Percentiles rank a stretch among this genome's conserved stretches.
Evolutionary conservation across 2,797 vertebrate species (phyloP).

Genomic region (Cirrhinus mrigala): DNA sequence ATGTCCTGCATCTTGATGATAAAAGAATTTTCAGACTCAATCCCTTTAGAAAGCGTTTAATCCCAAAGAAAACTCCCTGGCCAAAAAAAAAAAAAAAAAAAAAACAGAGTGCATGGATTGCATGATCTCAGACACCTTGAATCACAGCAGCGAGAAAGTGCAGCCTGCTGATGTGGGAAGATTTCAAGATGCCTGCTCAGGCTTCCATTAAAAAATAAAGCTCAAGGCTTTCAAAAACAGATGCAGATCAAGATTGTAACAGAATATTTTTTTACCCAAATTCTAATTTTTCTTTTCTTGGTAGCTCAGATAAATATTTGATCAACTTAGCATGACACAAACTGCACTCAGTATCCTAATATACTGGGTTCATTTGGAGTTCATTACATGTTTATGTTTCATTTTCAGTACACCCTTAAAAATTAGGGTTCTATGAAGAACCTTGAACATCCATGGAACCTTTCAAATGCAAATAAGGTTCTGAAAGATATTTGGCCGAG

Average conservation of each 20-base stretch:
- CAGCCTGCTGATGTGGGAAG: slow-evolving; percentile 31
- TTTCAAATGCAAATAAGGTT: too few relatives aligned
- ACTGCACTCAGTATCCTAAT: neutral
- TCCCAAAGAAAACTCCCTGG: slow-evolving; percentile 51
- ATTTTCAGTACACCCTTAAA: too few relatives aligned
- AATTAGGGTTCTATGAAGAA: too few relatives aligned
- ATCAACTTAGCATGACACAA: neutral
- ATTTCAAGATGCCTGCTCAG: slow-evolving; percentile 11
- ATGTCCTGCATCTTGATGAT: slow-evolving; percentile 70
- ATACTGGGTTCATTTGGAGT: neutral
- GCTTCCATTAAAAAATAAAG: neutral
- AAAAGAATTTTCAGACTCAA: slow-evolving; percentile 60
- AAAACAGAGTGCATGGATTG: slow-evolving; percentile 39
- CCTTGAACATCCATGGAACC: too few relatives aligned
- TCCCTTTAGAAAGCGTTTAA: slow-evolving; percentile 53
- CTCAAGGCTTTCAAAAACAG: neutral
- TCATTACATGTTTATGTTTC: neutral
- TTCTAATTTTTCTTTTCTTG: neutral
- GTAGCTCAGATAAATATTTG: neutral
- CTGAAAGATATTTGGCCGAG: too few relatives aligned
- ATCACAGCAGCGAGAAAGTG: slow-evolving; percentile 39
- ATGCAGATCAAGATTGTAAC: neutral
- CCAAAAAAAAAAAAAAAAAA: slow-evolving; percentile 4
- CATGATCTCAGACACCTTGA: slow-evolving; percentile 63
- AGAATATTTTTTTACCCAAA: neutral